phyloP scores from a whole-genome alignment of 2,888 invertebrate species.

The Punctoribates punctum region DNA sequence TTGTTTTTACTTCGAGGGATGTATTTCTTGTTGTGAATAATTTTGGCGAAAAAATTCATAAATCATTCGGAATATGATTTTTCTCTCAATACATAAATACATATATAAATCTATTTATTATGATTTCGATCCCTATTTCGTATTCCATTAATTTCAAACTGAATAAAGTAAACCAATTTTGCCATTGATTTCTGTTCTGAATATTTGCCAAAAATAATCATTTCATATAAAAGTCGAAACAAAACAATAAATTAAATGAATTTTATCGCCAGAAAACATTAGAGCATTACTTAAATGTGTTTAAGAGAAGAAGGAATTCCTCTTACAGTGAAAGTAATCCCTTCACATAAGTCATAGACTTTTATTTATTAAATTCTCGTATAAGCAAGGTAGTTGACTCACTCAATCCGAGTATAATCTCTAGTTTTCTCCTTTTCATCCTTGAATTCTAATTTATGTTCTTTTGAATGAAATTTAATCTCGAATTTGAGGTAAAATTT shows the following conservation, averaged over 20 bases:
- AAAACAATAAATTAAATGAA: too few relatives aligned
- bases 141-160: background rate
- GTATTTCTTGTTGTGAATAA: background rate
- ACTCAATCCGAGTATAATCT: background rate
- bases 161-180: background rate
- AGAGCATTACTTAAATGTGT: background rate
- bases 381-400: background rate
- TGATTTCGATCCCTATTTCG: background rate
- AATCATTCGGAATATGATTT: conserved; percentile 22
- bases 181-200: too few relatives aligned
- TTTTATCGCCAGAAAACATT: background rate
- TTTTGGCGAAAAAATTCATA: background rate
- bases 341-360: background rate
- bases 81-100: conserved; percentile 23
- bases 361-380: background rate
- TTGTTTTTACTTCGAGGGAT: background rate
- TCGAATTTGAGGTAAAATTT: background rate
- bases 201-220: too few relatives aligned
- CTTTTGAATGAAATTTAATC: background rate
- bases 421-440: background rate
- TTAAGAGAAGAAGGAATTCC: background rate
- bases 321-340: background rate
- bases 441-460: conserved; percentile 22
- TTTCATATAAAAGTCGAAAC: too few relatives aligned
- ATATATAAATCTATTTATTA: conserved; percentile 19